Evolutionary conservation across 2,113 vertebrate species (phyloP), one percentile per base, ranked within the genome.

Genomic region (Merops nubicus): DNA sequence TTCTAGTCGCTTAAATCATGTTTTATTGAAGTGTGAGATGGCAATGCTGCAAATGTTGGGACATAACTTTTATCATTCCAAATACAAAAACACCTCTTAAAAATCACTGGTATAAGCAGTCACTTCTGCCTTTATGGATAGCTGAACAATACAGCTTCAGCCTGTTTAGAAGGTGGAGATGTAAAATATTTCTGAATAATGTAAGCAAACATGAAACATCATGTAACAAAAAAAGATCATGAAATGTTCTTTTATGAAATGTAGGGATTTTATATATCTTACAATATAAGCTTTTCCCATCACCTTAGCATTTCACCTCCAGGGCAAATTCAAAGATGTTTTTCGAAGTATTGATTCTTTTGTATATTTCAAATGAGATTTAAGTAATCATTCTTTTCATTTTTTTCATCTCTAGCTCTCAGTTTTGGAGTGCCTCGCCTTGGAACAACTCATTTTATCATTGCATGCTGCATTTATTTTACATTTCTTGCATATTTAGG

Each of bases 271-370:
- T 92, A 88, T 38, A 76, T 19, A 70, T 85, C 43, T 93, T 74
- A 62, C 56, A 95, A 93, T n/a, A 79, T 89, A 82, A 68, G 53
- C 68, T 90, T 91, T 94, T 90, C 83, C 72, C 88, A 92, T 82
- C 93, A 92, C 60, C 68, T 81, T 60, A 91, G 53, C 33, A 81
- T 95, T 95, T 95, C 74, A 96, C 96, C 81, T 76, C 84, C 84
- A 73, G 75, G 96, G 78, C 38, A 94, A 92, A 91, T 65, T 63
- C 79, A 91, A 93, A 76, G 91, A 69, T 96, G 89, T 91, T 51
- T 68, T 69, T 84, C 40, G 68, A 56, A 29, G 11, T 95, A 96
- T 96, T 86, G 93, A 97, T 96, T 86, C 31, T 89, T 96, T 81
- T 80, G 34, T 81, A 75, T 88, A 91, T 68, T 21, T 42, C 90